Evolutionary conservation across 2,888 invertebrate genomes (phyloP), one percentile per base, ranked within the genome.

Genomic region (Iphiclides podalirius): DNA sequence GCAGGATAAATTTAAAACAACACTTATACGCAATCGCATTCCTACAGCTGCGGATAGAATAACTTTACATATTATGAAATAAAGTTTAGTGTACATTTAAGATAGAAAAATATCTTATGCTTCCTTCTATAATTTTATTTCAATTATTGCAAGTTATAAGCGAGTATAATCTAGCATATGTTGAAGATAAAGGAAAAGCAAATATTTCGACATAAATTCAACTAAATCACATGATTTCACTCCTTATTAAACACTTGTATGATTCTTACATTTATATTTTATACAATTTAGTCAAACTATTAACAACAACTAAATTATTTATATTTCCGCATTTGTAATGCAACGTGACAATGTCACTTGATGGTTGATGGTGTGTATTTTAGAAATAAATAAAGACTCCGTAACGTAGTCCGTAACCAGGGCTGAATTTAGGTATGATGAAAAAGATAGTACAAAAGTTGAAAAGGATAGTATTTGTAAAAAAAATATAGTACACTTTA

Each of bases 21-120:
- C 17, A 36, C 26, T 37, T 37, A 42, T 15, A 23, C 9, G 33
- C 15, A n/a, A 31, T 13, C 33, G 7, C 9, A 17, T 23, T 36
- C 16, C 16, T n/a, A 35, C 11, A 11, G 11, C 4, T 15, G 39
- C 4, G 13, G n/a, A 47, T 3, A 14, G 3, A 39, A 39, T 34
- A 11, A 9, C 34, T 7, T 15, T 11, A 20, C 34, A 26, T 23
- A 37, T 23, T 9, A 16, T 23, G 4, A 15, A 31, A 39, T 16
- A 14, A n/a, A 33, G 9, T 15, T 39, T 14, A 38, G 8, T 20
- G 7, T 47, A 33, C 12, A 36, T 34, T 33, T 46, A 26, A 45
- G 33, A 41, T 26, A n/a, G 34, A 45, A 53, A 57, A 60, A 54
- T 57, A 58, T 53, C 54, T 57, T 53, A 55, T 54, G 47, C 54